Conservation (phyloP, 1,140 invertebrate genomes). For the Rhizoglyphus robini region DNA sequence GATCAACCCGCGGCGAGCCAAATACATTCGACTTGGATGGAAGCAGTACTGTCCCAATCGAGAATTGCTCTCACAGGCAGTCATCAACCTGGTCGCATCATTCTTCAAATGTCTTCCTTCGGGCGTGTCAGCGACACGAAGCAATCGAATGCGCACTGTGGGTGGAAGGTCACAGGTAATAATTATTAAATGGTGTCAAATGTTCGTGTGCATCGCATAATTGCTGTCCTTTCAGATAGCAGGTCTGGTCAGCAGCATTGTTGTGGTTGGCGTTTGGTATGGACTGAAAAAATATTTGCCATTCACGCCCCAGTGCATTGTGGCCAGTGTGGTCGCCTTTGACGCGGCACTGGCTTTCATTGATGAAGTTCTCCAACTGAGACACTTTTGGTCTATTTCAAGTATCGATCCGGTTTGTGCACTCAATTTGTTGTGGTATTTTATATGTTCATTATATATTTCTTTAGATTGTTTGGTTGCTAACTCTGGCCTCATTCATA, state of each 20-base stretch:
- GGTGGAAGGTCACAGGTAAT: slow-evolving; percentile 8
- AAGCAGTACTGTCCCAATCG: not conserved
- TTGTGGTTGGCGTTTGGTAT: not conserved
- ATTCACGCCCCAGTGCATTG: not conserved
- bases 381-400: not conserved
- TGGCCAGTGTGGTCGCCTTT: slow-evolving; percentile 1
- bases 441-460: not conserved
- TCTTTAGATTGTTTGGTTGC: not conserved
- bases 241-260: not conserved
- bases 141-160: slow-evolving; percentile 3
- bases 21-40: slow-evolving; percentile 9
- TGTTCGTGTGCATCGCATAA: not conserved
- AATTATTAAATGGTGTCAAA: not conserved
- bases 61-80: not conserved
- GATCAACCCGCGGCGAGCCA: not conserved
- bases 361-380: not conserved
- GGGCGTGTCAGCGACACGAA: not conserved
- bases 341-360: not conserved
- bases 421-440: not conserved
- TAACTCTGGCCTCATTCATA: not conserved
- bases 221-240: not conserved
- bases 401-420: not conserved
- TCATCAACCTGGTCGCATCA: not conserved
- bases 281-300: not conserved
- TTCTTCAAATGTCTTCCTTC: not conserved